phyloP scores from a whole-genome alignment of 2,113 vertebrate genomes.

The Irena cyanogastra region DNA sequence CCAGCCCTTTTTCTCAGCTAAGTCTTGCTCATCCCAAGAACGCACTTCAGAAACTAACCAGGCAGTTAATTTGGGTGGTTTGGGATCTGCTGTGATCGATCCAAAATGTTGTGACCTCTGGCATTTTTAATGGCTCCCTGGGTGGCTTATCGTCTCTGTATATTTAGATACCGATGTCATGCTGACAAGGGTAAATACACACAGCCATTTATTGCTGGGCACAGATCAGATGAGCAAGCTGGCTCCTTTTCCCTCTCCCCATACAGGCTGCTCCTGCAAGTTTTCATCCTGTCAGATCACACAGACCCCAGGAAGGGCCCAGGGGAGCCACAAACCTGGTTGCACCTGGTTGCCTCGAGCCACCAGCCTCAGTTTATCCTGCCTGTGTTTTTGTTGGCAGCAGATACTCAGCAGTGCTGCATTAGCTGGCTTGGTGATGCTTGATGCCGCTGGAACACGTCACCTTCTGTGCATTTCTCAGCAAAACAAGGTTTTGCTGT shows the following conservation, averaged over 20 bases:
- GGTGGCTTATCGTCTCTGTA: not conserved
- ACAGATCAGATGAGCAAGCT: not conserved
- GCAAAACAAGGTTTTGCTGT: not conserved
- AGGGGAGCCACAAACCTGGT: fast-evolving
- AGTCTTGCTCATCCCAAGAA: fast-evolving
- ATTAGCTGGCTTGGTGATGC: not conserved
- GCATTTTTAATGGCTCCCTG: not conserved
- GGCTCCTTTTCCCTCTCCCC: not conserved
- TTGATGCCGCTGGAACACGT: not conserved
- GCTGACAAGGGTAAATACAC: fast-evolving
- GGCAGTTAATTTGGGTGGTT: not conserved
- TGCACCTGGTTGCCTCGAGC: fast-evolving
- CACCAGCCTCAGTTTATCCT: not conserved
- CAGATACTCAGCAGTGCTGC: not conserved
- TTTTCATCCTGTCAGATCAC: not conserved
- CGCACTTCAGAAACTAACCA: not conserved
- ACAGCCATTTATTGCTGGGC: not conserved
- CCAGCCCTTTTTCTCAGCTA: not conserved
- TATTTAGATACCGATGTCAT: conserved; percentile 12
- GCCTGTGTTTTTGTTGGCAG: not conserved
- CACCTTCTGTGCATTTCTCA: not conserved
- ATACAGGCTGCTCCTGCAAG: not conserved
- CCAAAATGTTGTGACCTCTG: not conserved
- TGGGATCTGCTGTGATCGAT: not conserved
- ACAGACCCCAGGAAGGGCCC: not conserved